Evolutionary conservation across 1,140 invertebrate species (phyloP), one percentile per base, ranked within the genome.

Genomic region (Holcopasites calliopsidis): DNA sequence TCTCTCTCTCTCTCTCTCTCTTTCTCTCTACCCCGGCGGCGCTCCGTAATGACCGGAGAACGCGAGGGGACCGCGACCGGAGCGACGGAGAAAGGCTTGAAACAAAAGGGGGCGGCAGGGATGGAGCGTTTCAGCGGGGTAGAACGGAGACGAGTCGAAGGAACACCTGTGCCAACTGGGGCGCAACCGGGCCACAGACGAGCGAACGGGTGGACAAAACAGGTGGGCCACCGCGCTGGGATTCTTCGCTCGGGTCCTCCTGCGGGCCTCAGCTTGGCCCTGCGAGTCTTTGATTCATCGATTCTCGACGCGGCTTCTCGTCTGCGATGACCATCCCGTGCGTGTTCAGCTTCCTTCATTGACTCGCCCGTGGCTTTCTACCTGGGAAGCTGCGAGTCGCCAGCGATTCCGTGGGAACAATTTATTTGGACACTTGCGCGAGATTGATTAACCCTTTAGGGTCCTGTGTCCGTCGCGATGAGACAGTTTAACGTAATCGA

Each of bases 111-210:
- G 26, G 18, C n/a, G 54, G 26, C 38, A 7, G 26, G 21, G 44
- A 54, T 42, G 69, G 7, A 73, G 16, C 16, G 31, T 58, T 52
- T 69, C 28, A 16, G 44, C 44, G 26, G 38, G 52, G 42, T 40
- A 73, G 52, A 68, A 38, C 42, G 72, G 54, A 60, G 77, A 49
- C 70, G 74, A 84, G 85, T 80, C 62, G 73, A 80, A 78, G 64
- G 81, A 88, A 88, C 87, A 88, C 85, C 87, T 88, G 87, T 88
- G 87, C 87, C 86, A 88, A 88, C 87, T 88, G 87, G 87, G 82
- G 87, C 87, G 77, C 85, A 84, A 87, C 85, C 81, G 77, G 82
- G 78, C 58, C 79, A 69, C 64, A 79, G 80, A 85, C 82, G 77
- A 77, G 81, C 76, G 85, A 80, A 85, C 86, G 86, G 86, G 85